phyloP scores from a whole-genome alignment of 2,797 vertebrate genomes.

The Arctocebus calabarensis region DNA sequence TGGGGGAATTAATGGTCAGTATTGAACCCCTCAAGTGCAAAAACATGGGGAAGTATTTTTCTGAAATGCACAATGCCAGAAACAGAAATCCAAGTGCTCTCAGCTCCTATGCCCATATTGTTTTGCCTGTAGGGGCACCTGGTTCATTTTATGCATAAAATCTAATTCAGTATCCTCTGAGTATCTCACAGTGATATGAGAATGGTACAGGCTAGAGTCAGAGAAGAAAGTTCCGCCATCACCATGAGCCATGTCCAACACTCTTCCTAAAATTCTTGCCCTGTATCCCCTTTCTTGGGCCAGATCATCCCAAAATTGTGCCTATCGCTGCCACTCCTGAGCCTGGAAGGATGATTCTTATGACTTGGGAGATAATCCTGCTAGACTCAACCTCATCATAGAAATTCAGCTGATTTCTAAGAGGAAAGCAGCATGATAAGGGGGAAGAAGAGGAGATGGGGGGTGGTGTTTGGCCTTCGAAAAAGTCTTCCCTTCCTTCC shows the following conservation, averaged over 20 bases:
- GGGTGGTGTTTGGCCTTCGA: neutral
- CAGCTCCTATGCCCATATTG: neutral
- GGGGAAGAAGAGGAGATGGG: neutral
- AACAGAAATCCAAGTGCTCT: neutral
- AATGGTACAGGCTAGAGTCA: neutral
- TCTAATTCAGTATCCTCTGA: neutral
- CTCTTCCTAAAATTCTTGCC: neutral
- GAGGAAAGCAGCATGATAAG: neutral
- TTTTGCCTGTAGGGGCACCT: neutral
- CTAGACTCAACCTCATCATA: neutral
- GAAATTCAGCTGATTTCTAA: neutral
- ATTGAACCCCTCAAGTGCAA: slow-evolving; percentile 52
- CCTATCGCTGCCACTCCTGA: neutral
- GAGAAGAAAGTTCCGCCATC: neutral
- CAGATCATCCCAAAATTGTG: neutral
- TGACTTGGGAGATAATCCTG: neutral
- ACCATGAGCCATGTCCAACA: neutral
- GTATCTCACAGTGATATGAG: neutral
- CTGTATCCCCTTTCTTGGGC: neutral
- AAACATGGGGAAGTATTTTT: neutral
- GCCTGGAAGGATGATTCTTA: neutral
- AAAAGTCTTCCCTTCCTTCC: neutral
- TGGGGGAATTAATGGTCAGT: slow-evolving; percentile 69
- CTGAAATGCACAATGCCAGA: neutral
- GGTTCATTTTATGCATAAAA: neutral